Percentiles rank a stretch among this genome's conserved stretches.
Conservation (phyloP, 2,797 vertebrate species). For the Oceanodroma leucorhoa region DNA sequence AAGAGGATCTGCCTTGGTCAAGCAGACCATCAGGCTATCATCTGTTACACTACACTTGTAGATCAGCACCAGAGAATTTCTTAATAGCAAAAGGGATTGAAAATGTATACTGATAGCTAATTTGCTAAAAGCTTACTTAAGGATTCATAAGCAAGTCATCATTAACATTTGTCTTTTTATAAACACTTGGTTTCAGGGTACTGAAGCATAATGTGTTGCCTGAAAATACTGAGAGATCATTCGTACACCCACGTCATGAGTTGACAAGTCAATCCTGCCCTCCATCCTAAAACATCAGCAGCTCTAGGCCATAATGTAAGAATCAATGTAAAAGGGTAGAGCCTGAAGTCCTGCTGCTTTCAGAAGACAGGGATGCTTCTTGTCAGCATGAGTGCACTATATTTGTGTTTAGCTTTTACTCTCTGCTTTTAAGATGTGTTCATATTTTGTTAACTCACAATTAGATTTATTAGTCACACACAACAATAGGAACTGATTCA, state of each 20-base stretch:
- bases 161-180: background rate
- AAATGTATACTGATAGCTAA: background rate
- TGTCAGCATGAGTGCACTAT: background rate
- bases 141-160: background rate
- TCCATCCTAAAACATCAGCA: background rate
- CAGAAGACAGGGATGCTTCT: background rate
- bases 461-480: background rate
- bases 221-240: background rate
- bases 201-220: background rate
- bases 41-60: background rate
- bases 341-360: background rate
- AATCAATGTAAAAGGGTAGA: background rate
- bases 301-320: background rate
- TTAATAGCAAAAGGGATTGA: background rate
- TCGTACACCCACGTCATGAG: fast-evolving
- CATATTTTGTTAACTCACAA: background rate
- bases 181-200: background rate
- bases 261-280: background rate
- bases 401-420: background rate
- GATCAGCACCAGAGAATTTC: background rate
- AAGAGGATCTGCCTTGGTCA: background rate
- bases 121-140: background rate
- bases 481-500: background rate
- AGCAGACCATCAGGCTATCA: background rate
- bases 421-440: background rate